phyloP scores from a whole-genome alignment of 1,140 invertebrate species.

The Drosophila erecta region DNA sequence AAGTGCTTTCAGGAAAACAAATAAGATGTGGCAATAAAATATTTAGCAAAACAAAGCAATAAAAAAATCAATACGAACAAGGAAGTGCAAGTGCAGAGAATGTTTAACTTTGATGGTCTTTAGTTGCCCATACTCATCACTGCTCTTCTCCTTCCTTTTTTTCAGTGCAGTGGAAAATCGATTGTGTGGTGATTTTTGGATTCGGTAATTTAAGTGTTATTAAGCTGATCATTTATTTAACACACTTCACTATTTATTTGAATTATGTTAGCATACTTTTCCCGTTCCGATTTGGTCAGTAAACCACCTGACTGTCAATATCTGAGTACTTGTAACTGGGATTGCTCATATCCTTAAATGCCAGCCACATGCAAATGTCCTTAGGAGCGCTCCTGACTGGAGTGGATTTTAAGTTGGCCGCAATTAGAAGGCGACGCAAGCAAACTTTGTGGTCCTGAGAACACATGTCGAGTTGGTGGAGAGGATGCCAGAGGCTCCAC shows the following conservation, averaged over 20 bases:
- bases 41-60: conserved; percentile 52
- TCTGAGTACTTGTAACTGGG: conserved; percentile 1
- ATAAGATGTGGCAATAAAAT: conserved; percentile 58
- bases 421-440: conserved; percentile 60
- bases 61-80: conserved; percentile 57
- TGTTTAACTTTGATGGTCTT: neutral
- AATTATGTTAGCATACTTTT: neutral
- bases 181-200: neutral
- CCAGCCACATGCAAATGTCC: conserved; percentile 34
- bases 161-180: neutral
- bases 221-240: neutral
- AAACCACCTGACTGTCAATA: conserved; percentile 1
- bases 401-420: conserved; percentile 70
- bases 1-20: conserved; percentile 50
- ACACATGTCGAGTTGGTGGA: conserved; percentile 18
- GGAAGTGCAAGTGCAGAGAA: conserved; percentile 2
- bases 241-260: too few relatives aligned
- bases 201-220: neutral
- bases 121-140: neutral
- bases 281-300: neutral
- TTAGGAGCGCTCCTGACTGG: conserved; percentile 20
- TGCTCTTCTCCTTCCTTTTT: neutral
- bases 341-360: conserved; percentile 28
- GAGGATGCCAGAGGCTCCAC: conserved; percentile 17
- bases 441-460: conserved; percentile 29